Evolutionary conservation across 2,797 vertebrate genomes (phyloP), one percentile per base, ranked within the genome.

Genomic region (Phataginus tricuspis): DNA sequence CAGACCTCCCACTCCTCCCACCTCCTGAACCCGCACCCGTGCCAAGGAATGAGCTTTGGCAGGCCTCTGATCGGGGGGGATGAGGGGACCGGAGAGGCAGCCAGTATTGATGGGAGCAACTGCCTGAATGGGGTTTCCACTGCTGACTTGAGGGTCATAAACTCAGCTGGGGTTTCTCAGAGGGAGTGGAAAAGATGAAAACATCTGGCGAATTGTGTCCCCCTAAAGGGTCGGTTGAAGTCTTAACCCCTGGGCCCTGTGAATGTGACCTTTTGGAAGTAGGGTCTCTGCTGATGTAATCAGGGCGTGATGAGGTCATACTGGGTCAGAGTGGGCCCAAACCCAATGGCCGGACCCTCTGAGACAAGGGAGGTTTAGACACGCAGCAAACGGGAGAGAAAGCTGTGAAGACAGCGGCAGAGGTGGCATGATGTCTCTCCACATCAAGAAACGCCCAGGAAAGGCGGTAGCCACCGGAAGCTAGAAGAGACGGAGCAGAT

Each of bases 91-190:
- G 39, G 45, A 8, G 84, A 90, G 75, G 86, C 34, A 37, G 71
- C 68, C 72, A 13, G 59, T 8, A 29, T 95, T 96, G 85, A 94
- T 34, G 29, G 93, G 75, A 96, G 93, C 68, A 64, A 86, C 83
- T 92, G 94, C 51, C 85, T 88, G 77, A 55, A 69, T 66, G 57
- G 86, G 68, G 64, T 97, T 97, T 88, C 96, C 93, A 79, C 96
- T 94, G 19, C 79, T 95, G 95, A 49, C 42, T 39, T 92, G 91
- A 37, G 10, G 45, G 45, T 45, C 45, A 45, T 45, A 12, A 45
- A 45, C 10, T 45, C 45, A 45, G 45, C 95, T 94, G 37, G 78
- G 90, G 94, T 91, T 31, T 9, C 94, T 95, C 71, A 75, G 91
- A 90, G 86, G 0, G n/a, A 90, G 86, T 0, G n/a, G n/a, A 31